Percentiles rank a stretch among this genome's conserved stretches.
Evolutionary conservation across 2,113 vertebrate genomes (phyloP).

Genomic region (Orycteropus afer): DNA sequence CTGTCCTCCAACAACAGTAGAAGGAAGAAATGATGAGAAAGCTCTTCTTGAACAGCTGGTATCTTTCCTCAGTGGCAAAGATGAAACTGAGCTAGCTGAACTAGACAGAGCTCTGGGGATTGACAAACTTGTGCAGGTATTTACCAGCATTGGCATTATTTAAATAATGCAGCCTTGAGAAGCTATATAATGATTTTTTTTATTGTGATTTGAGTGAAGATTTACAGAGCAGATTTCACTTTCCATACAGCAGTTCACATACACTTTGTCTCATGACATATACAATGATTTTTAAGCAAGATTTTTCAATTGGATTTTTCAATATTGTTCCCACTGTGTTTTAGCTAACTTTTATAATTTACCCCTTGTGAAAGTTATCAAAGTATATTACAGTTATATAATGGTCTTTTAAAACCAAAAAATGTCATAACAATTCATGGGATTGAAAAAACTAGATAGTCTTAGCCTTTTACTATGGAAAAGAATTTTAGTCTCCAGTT

Average conservation of each 20-base stretch:
- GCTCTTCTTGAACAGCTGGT: conserved; percentile 95
- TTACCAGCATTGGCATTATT: not conserved
- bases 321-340: not conserved
- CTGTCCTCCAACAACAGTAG: conserved; percentile 92
- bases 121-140: conserved; percentile 96
- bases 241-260: no score
- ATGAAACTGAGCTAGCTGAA: conserved; percentile 95
- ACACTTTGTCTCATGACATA: no score
- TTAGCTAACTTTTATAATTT: conserved; percentile 44
- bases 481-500: conserved; percentile 10
- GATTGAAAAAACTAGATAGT: conserved; percentile 1
- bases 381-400: conserved; percentile 30
- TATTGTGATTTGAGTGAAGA: no score
- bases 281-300: conserved; percentile 19
- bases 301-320: conserved; percentile 12
- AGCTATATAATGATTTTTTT: not conserved
- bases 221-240: no score
- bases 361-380: conserved; percentile 17
- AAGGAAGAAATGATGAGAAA: conserved; percentile 95
- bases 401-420: conserved; percentile 29
- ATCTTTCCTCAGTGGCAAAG: conserved; percentile 97
- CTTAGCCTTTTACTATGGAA: not conserved
- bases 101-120: conserved; percentile 96
- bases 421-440: not conserved
- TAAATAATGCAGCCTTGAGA: not conserved